These are phyloP conservation scores for Sinelater perroti DNA, from an alignment of 2,888 invertebrate species.

Conservation along the genomic window DNA sequence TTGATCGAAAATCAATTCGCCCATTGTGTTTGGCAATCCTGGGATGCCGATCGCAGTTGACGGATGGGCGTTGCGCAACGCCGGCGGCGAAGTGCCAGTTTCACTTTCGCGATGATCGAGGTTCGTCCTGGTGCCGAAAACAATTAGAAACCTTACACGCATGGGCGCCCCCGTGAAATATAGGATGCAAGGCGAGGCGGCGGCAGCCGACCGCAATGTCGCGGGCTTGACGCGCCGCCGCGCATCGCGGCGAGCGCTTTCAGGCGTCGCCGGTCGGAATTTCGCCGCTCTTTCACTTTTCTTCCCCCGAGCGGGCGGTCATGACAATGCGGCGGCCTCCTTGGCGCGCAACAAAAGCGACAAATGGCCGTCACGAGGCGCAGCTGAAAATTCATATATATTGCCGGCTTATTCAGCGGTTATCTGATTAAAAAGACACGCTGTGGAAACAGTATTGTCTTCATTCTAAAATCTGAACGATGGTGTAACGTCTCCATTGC, in stretches of 20 bases:
- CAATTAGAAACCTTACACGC: conserved; percentile 37
- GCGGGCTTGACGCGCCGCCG: no score
- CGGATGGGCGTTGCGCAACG: conserved; percentile 22
- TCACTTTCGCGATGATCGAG: conserved; percentile 24
- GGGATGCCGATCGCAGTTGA: conserved; percentile 7
- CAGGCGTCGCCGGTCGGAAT: no score
- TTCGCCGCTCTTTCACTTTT: no score
- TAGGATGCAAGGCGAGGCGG: conserved; percentile 31
- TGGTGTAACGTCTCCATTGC: conserved; percentile 18
- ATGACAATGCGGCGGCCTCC: no score
- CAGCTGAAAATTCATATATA: conserved; percentile 15
- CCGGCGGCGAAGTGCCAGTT: no score
- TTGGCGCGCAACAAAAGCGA: not conserved
- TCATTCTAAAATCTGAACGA: conserved; percentile 14
- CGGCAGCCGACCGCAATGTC: conserved; percentile 23
- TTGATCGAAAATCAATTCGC: conserved; percentile 10
- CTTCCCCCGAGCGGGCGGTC: no score
- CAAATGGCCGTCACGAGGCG: conserved; percentile 15
- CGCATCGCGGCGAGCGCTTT: no score
- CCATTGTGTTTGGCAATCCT: conserved; percentile 12
- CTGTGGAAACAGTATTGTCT: conserved; percentile 42
- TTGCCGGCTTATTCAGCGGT: conserved; percentile 3
- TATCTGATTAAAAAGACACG: conserved; percentile 37
- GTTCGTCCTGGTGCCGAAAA: conserved; percentile 23
- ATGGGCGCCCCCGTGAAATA: conserved; percentile 33